Evolutionary conservation across 2,113 vertebrate genomes (phyloP), one percentile per base, ranked within the genome.

Genomic region (Turnix velox): DNA sequence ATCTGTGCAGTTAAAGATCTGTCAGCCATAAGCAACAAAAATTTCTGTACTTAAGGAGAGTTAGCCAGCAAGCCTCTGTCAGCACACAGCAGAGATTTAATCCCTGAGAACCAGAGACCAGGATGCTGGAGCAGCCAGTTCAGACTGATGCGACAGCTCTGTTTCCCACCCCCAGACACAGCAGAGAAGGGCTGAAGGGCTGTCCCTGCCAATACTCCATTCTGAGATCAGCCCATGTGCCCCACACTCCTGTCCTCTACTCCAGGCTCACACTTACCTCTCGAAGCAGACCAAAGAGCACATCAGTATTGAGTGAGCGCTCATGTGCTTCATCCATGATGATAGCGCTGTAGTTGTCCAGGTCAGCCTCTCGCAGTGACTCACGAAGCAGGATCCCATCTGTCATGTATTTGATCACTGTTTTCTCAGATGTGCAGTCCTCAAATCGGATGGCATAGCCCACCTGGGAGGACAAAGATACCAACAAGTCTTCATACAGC

Each of bases 291-390:
- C 99, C 99, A 1, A 99, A 99, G n/a, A 99, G 98, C 94, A 99
- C 99, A 0, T 99, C 99, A 0, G 99, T 99, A 90, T 99, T 99
- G 61, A 99, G 98, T 0, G 99, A 99, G 80, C 99, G 99, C 75
- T 99, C 99, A 0, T 99, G 99, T 2, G 99, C 99, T 95, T 99
- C 99, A 0, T 99, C 99, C 99, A 99, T 99, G 94, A 99, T 99
- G 79, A 99, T 98, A 4, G 99, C 99, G 0, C 99, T 99, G 95
- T 99, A 99, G 97, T 99, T 99, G 95, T 99, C 99, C 93, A 99
- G 97, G 92, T 99, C 99, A 0, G 99, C 99, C 92, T 99, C 99
- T 17, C 99, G 98, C 92, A 99, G 97, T 0, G 99, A 99, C 97
- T 99, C 99, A 6, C 99, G 98, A n/a, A 99, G 98, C 69, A 99